Conservation (phyloP, 2,113 vertebrate species). For the Tetraodon nigroviridis region DNA sequence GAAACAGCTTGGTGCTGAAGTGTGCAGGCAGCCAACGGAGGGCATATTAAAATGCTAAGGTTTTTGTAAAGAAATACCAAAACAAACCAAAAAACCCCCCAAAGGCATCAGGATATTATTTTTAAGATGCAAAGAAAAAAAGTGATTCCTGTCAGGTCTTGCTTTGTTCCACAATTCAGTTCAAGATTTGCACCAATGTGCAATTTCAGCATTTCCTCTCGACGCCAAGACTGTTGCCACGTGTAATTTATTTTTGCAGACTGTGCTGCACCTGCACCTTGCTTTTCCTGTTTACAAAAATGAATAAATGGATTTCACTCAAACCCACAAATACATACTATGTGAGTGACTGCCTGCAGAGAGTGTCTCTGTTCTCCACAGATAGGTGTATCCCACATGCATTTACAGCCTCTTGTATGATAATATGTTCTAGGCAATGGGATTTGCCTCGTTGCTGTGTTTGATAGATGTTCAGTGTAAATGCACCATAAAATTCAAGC, state of each 20-base stretch:
- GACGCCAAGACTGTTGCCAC: slow-evolving; percentile 24
- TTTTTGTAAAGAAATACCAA: no score
- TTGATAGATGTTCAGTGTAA: slow-evolving; percentile 4
- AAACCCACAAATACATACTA: slow-evolving; percentile 22
- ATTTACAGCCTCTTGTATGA: slow-evolving; percentile 24
- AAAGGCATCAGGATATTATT: no score
- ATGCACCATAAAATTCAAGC: slow-evolving; percentile 1
- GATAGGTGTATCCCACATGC: slow-evolving; percentile 15
- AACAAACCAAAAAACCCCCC: no score
- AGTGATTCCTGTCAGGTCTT: no score
- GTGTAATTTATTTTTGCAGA: slow-evolving; percentile 54
- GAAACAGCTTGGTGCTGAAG: slow-evolving; percentile 52
- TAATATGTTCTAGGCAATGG: slow-evolving; percentile 34
- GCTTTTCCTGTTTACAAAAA: slow-evolving; percentile 8
- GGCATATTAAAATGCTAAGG: not conserved
- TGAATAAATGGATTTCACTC: slow-evolving; percentile 22
- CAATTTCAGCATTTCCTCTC: slow-evolving; percentile 53
- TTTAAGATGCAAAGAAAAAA: no score
- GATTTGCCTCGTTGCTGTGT: slow-evolving; percentile 23
- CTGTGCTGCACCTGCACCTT: slow-evolving; percentile 40
- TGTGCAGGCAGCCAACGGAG: slow-evolving; percentile 31
- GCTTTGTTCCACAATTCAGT: slow-evolving; percentile 38
- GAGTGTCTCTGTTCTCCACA: slow-evolving; percentile 12
- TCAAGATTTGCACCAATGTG: slow-evolving; percentile 51
- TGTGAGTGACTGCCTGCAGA: slow-evolving; percentile 12